Evolutionary conservation across 2,113 vertebrate species (phyloP), one percentile per base, ranked within the genome.

Genomic region (Edolisoma coerulescens): DNA sequence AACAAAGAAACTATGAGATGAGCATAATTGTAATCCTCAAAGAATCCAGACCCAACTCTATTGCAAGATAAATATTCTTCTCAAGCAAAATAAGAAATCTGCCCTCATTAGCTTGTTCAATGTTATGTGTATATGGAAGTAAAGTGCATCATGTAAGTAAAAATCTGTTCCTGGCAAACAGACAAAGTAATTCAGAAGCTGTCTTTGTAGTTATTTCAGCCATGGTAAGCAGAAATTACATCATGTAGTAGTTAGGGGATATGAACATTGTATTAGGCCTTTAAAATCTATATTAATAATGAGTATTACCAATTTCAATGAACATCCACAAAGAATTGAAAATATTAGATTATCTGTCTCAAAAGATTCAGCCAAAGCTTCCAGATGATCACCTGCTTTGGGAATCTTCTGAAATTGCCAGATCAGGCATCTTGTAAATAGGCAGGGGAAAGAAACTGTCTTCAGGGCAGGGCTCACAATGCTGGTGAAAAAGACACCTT

Each of bases 81-180:
- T 44, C 56, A 77, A 84, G 30, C 59, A 95, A 93, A 79, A 93
- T 91, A 82, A 85, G 35, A 91, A 94, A 95, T 90, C 8, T 28
- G 33, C 49, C 8, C 32, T 65, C 64, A 65, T 95, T 87, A 95
- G 17, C 16, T 64, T 73, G 8, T 42, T 92, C 78, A 45, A 10
- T 87, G 37, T 75, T 59, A 87, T 59, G 57, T 94, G 47, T 81
- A 27, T 91, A 94, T 53, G 89, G 14, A 65, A 85, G 49, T 63
- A 92, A 94, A 96, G 16, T 54, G 19, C 77, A 82, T 79, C 3
- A 87, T 92, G 95, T 96, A 89, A 94, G 76, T 78, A 95, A 89
- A 96, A 95, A 90, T 87, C 61, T 90, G 71, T 96, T 94, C 35
- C 57, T 96, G 87, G 57, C 33, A 91, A 90, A 81, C 3, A 74